phyloP scores from a whole-genome alignment of 2,797 vertebrate genomes.

The Erethizon dorsatum region DNA sequence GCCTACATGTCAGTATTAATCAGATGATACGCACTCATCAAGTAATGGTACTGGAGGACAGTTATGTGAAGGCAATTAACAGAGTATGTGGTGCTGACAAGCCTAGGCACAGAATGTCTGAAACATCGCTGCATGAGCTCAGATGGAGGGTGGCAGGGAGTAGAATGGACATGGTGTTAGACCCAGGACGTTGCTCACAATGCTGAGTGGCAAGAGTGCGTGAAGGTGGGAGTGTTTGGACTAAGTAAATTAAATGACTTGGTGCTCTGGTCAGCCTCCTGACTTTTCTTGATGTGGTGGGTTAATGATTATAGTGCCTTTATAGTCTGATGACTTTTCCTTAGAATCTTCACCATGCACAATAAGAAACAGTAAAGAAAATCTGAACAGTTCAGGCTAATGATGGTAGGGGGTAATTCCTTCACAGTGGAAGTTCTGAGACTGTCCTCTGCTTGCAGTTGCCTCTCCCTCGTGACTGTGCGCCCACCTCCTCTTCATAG shows the following conservation, averaged over 20 bases:
- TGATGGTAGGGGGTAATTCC: neutral
- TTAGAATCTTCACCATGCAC: neutral
- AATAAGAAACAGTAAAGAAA: neutral
- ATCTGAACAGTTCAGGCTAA: neutral
- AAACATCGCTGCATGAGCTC: neutral
- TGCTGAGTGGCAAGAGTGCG: neutral
- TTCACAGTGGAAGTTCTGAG: neutral
- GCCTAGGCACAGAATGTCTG: neutral
- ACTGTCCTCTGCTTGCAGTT: neutral
- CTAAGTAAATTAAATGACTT: neutral
- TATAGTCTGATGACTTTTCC: neutral
- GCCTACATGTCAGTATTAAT: neutral
- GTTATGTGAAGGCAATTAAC: neutral
- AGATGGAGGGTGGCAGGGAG: no score
- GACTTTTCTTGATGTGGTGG: constrained; percentile 9
- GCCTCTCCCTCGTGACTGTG: neutral
- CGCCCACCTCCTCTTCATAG: neutral
- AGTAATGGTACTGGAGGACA: neutral
- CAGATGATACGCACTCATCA: neutral
- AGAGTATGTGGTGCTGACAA: neutral
- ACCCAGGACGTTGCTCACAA: neutral
- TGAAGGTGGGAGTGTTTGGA: neutral
- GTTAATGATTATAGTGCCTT: constrained; percentile 48
- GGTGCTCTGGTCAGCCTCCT: neutral
- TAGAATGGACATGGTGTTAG: neutral